Conservation (phyloP, 2,888 invertebrate species). For the Papilio demoleus region DNA sequence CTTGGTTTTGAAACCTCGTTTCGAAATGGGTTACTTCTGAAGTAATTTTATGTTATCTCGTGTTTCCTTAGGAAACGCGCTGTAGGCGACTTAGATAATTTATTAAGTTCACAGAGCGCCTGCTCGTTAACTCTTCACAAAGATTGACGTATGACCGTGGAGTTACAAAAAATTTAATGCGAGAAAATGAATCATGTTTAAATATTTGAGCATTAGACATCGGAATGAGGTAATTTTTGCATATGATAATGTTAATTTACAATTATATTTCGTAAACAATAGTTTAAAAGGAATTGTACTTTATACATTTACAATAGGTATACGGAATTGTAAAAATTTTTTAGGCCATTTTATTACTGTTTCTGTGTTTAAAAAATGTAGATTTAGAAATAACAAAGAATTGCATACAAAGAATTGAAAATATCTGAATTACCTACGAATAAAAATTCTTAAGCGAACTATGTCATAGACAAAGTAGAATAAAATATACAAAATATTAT, state of each 20-base stretch:
- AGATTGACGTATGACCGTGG: conserved; percentile 51
- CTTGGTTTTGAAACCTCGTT: conserved; percentile 64
- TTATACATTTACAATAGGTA: no score
- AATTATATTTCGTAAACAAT: no score
- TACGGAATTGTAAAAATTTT: no score
- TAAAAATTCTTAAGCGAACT: no score
- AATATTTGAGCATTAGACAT: background rate
- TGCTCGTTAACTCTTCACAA: conserved; percentile 53
- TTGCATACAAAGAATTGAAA: no score
- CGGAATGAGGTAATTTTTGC: background rate
- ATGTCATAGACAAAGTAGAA: no score
- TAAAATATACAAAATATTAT: background rate
- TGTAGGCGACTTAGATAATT: conserved; percentile 57
- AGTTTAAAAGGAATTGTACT: no score
- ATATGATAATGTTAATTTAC: background rate
- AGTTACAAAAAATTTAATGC: conserved; percentile 46
- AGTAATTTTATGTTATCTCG: conserved; percentile 59
- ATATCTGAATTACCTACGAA: no score
- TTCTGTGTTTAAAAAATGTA: no score
- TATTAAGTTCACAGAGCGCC: conserved; percentile 64
- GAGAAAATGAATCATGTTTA: background rate
- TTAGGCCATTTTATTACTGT: no score
- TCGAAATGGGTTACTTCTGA: conserved; percentile 70
- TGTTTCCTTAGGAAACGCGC: conserved; percentile 51
- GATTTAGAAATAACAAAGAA: no score